These are phyloP conservation scores for Drosophila elegans DNA, from an alignment of 1,140 invertebrate species.

Conservation along the genomic window DNA sequence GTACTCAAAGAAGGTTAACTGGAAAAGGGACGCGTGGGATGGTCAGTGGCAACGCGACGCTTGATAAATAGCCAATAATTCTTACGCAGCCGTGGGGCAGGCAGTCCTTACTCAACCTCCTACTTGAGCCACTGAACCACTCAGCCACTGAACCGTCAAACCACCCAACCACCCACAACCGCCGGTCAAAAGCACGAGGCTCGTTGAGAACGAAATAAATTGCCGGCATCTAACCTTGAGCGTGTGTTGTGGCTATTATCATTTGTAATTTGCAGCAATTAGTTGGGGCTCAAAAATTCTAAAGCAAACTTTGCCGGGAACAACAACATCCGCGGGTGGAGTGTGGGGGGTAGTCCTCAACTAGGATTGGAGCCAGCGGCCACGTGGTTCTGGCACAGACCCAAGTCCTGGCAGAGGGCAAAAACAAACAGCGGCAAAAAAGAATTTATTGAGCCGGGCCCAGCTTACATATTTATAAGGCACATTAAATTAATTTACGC, in stretches of 20 bases:
- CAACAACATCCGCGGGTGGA: slow-evolving; percentile 40
- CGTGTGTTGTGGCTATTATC: slow-evolving; percentile 83
- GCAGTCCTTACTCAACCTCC: slow-evolving; percentile 6
- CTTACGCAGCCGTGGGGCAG: slow-evolving; percentile 67
- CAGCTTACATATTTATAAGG: slow-evolving; percentile 82
- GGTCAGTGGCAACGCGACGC: slow-evolving; percentile 54
- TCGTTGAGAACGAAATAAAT: slow-evolving; percentile 78
- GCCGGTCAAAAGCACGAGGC: slow-evolving; percentile 10
- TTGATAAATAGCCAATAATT: slow-evolving; percentile 83
- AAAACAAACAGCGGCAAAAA: slow-evolving; percentile 60
- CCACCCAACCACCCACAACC: neutral
- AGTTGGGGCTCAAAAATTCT: slow-evolving; percentile 82
- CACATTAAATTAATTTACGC: slow-evolving; percentile 83
- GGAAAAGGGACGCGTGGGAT: slow-evolving; percentile 1
- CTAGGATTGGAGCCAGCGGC: slow-evolving; percentile 11
- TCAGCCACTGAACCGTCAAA: slow-evolving; percentile 1
- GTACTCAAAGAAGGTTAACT: slow-evolving; percentile 33
- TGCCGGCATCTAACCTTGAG: slow-evolving; percentile 79
- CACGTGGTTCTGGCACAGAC: slow-evolving; percentile 32
- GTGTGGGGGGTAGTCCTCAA: neutral
- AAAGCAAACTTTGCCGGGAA: slow-evolving; percentile 77
- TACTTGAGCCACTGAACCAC: slow-evolving; percentile 11
- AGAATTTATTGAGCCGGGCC: slow-evolving; percentile 72
- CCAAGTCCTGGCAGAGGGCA: slow-evolving; percentile 52
- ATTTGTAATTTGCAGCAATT: slow-evolving; percentile 83